Evolutionary conservation across 2,113 vertebrate species (phyloP), one percentile per base, ranked within the genome.

Genomic region (Urocynchramus pylzowi): DNA sequence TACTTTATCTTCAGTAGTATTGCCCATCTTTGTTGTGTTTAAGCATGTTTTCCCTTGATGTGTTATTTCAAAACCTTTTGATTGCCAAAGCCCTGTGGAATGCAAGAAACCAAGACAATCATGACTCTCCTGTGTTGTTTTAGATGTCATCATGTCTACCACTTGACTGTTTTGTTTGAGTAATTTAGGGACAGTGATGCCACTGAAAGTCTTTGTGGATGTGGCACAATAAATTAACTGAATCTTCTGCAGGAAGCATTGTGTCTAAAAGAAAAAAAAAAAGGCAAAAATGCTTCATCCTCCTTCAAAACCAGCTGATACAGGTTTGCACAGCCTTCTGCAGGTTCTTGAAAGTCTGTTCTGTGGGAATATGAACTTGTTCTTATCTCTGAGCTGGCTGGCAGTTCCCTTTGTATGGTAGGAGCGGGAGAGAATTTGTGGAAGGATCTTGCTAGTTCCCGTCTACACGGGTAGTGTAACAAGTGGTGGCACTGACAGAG

Each of bases 391-490:
- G 26, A 73, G 50, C 50, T 77, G n/a, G 2, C 31, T 69, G 23
- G 37, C 41, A 2, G 7, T 63, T 42, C 5, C 11, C 19, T 76
- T 71, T 15, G 4, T 49, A 9, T 35, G 20, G 6, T 35, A 28
- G 21, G 6, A 80, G 28, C 1, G 8, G 7, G 7, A 59, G 35
- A 52, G 30, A 47, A 6, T 31, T 73, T 47, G 27, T 49, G 15
- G 56, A 27, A 71, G 27, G 44, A 53, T 45, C 16, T 53, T 78
- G 24, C 21, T 61, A 6, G 24, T 27, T 81, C 27, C 30, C 2
- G 1, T 53, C 20, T 30, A 11, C 26, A 77, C 0, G 0, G 28
- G 9, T 17, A 21, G 4, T 17, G 5, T 35, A 22, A 52, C 37
- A 91, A 45, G 49, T 56, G 22, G 17, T 74, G 37, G 23, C 30